Base-by-base conservation (phyloP, 2,113 vertebrate species). In the Neodon shergylaensis region DNA sequence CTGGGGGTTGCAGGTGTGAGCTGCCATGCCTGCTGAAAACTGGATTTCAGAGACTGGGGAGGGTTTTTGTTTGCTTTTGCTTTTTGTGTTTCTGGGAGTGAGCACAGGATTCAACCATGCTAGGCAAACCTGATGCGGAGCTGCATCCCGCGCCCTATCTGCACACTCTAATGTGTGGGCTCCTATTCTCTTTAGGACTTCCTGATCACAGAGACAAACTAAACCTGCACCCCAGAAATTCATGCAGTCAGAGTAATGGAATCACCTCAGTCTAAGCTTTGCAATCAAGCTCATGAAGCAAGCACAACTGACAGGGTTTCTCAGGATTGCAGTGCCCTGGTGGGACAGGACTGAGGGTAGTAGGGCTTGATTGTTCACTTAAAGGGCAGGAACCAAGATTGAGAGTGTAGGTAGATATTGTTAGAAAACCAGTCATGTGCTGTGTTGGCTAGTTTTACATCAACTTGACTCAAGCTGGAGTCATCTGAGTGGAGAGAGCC, bases 201-300 rank as follows among this genome's bases (percentile, higher is more conserved):
- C 42, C 68, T 91, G 24, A 72, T 92, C 73, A 84, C 73, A 92
- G 81, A 95, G 36, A 52, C 82, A 94, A 76, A 39, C 74, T 87
- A 65, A 91, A 96, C 7, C 2, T 24, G 31, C 16, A 16, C 73
- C 76, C 73, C 84, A 90, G 66, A 90, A 90, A 92, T 95, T 88
- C 19, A 81, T 5, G n/a, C 12, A 33, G 58, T 22, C 47, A 33
- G 36, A 95, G 49, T 52, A 17, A 81, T 65, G 44, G 73, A 68
- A 19, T 58, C 68, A 13, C 49, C 49, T 81, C 33, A 4, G 19
- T 86, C 6, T 58, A 36, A 92, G n/a, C 65, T 63, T 92, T 94
- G 9, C n/a, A 8, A 17, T 52, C 76, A 7, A 33, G 81, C 94
- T 87, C 11, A 31, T 66, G 17, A 72, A 87, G 39, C n/a, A 78